Evolutionary conservation across 2,888 invertebrate genomes (phyloP).

Genomic region (Trachelus troglodyta): DNA sequence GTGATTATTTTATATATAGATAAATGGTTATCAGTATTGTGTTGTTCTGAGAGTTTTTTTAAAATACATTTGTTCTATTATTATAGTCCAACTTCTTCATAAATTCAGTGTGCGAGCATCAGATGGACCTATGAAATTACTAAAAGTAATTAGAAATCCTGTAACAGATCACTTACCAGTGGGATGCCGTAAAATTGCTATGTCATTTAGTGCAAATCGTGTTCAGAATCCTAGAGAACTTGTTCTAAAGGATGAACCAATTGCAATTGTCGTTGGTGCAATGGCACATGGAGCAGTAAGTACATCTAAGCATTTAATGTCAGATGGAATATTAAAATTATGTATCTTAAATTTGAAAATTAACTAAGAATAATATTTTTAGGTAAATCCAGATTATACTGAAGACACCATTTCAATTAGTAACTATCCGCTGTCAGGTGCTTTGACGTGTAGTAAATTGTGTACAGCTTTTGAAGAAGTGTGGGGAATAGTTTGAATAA

Average conservation of each 20-base stretch:
- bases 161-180: conserved; percentile 94
- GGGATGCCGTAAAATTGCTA: conserved; percentile 89
- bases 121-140: conserved; percentile 87
- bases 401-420: conserved; percentile 94
- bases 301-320: conserved; percentile 41
- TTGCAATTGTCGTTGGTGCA: conserved; percentile 93
- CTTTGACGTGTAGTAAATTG: conserved; percentile 94
- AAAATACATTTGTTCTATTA: conserved; percentile 1
- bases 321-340: neutral
- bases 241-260: conserved; percentile 83
- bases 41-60: neutral
- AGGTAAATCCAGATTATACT: conserved; percentile 82
- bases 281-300: conserved; percentile 97
- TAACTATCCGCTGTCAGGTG: conserved; percentile 96
- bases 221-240: conserved; percentile 79
- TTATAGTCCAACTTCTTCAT: conserved; percentile 92
- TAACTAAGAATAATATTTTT: conserved; percentile 32
- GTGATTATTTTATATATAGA: conserved; percentile 66
- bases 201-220: conserved; percentile 88
- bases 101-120: conserved; percentile 93
- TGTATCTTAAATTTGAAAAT: neutral
- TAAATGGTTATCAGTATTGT: neutral
- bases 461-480: conserved; percentile 95
- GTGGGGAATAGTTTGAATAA: conserved; percentile 79
- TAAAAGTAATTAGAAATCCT: conserved; percentile 98